Evolutionary conservation across 2,797 vertebrate species (phyloP), one percentile per base, ranked within the genome.

Genomic region (Aselliscus stoliczkanus): DNA sequence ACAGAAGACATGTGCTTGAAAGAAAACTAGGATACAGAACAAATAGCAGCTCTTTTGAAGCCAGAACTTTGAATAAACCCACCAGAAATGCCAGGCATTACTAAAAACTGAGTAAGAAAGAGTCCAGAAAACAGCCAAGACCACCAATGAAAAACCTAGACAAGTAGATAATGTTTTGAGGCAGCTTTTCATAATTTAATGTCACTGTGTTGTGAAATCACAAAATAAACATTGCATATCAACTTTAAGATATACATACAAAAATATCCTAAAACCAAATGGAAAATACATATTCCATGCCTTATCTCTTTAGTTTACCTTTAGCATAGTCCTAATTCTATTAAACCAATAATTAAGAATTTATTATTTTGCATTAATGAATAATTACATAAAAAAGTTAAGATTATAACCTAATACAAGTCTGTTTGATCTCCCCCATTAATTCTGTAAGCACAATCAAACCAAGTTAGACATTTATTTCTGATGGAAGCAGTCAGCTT

Each of bases 341-440:
- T 69, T 89, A 88, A 42, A 83, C 25, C 23, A 94, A 73, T 91
- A 87, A 64, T 81, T 84, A 96, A 65, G 27, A 96, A 64, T 73
- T 83, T 80, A 60, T 79, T 92, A 52, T 52, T 95, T 76, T 91
- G 29, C 29, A 90, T 85, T 87, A 64, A 67, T 31, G 47, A 89
- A 88, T 39, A 94, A 90, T 77, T 84, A 70, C 4, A 79, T 64
- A 80, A 94, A 94, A 94, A 91, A 92, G 44, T 86, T 83, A 95
- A 92, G 29, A 88, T 0, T 94, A 17, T 87, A 97, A 95, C 89
- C 5, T 52, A 87, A 70, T 52, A 92, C 10, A 79, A 20, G 8
- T 15, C 29, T 88, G 76, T 3, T 83, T 73, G 31, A 79, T 85
- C 39, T 85, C 89, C 31, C 31, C 50, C 90, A 90, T 83, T 79